Evolutionary conservation across 2,888 invertebrate species (phyloP).

Genomic region (Endotricha flammealis): DNA sequence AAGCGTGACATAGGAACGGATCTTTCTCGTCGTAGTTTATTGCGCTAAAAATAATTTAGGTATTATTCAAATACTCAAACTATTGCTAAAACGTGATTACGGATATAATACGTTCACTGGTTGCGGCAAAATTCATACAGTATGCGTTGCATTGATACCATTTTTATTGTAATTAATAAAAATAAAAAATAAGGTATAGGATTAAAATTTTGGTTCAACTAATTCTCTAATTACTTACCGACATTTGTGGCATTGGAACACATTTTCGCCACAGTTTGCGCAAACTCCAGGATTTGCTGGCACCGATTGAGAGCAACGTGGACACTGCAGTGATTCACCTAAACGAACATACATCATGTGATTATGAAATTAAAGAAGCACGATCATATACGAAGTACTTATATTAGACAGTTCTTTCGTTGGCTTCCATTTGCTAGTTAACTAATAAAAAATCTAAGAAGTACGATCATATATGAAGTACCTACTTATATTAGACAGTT

Average conservation of each 20-base stretch:
- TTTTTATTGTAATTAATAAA: too few species aligned
- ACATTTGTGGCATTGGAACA: slow-evolving; percentile 99
- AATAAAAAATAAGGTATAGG: too few species aligned
- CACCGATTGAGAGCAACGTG: slow-evolving; percentile 96
- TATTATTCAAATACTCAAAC: too few species aligned
- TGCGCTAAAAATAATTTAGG: slow-evolving; percentile 81
- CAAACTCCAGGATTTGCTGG: slow-evolving; percentile 99
- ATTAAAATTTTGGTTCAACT: not conserved
- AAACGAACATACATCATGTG: slow-evolving; percentile 5
- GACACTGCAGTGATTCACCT: slow-evolving; percentile 94
- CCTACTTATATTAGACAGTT: too few species aligned
- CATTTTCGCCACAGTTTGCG: slow-evolving; percentile 98
- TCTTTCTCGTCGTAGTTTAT: slow-evolving; percentile 99
- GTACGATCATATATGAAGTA: too few species aligned
- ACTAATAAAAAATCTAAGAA: too few species aligned
- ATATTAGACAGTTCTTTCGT: too few species aligned
- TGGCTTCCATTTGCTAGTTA: not conserved
- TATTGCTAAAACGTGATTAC: too few species aligned
- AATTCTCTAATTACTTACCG: slow-evolving; percentile 66
- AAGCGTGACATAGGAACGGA: slow-evolving; percentile 98
- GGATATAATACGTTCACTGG: too few species aligned
- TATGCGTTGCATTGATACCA: too few species aligned
- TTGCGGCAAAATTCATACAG: too few species aligned
- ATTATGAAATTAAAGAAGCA: not conserved
- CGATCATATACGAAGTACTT: not conserved